phyloP scores from a whole-genome alignment of 2,888 invertebrate genomes.

The Sclerodermus sp. region DNA sequence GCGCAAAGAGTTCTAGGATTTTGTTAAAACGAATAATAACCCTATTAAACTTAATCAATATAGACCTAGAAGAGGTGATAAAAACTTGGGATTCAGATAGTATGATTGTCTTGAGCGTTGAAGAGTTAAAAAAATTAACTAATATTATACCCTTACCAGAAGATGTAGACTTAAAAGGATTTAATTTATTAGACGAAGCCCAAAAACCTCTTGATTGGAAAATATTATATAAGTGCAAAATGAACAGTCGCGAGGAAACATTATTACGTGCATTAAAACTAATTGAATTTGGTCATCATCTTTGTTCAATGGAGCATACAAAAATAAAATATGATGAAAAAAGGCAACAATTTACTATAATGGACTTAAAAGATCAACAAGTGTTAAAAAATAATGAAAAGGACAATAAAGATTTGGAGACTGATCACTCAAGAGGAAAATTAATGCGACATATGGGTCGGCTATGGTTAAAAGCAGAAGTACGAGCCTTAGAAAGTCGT shows the following conservation, averaged over 20 bases:
- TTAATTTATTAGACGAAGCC: slow-evolving; percentile 68
- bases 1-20: slow-evolving; percentile 77
- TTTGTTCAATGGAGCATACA: slow-evolving; percentile 69
- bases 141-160: slow-evolving; percentile 72
- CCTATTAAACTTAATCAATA: slow-evolving; percentile 77
- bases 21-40: slow-evolving; percentile 79
- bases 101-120: slow-evolving; percentile 41
- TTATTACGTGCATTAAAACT: slow-evolving; percentile 76
- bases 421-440: slow-evolving; percentile 59
- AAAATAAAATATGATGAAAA: slow-evolving; percentile 67
- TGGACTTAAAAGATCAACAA: slow-evolving; percentile 17
- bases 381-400: slow-evolving; percentile 9
- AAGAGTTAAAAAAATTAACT: slow-evolving; percentile 64
- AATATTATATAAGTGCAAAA: slow-evolving; percentile 61
- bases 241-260: slow-evolving; percentile 70
- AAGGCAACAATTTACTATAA: slow-evolving; percentile 45
- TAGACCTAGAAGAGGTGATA: slow-evolving; percentile 60
- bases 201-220: slow-evolving; percentile 76
- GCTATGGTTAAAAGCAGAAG: slow-evolving; percentile 86
- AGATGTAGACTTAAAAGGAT: slow-evolving; percentile 73
- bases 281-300: slow-evolving; percentile 75
- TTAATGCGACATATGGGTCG: slow-evolving; percentile 85
- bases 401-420: slow-evolving; percentile 29
- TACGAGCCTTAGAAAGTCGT: slow-evolving; percentile 79
- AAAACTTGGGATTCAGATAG: slow-evolving; percentile 33